Conservation (phyloP, 2,888 invertebrate genomes). For the Parochlus steinenii region DNA sequence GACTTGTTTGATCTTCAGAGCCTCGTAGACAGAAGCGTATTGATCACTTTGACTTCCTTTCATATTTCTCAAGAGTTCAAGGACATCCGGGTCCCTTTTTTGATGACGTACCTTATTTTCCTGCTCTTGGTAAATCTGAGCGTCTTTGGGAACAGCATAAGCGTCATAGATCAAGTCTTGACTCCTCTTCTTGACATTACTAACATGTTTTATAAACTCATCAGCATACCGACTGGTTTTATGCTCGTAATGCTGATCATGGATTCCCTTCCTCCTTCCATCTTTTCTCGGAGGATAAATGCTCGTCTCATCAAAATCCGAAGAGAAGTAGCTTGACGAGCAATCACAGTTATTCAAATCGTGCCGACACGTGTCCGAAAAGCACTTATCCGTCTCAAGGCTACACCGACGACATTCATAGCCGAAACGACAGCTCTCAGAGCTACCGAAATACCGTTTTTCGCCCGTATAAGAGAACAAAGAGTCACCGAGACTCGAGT, state of each 20-base stretch:
- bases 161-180: constrained; percentile 6
- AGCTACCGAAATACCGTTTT: constrained; percentile 28
- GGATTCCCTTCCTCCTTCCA: constrained; percentile 3
- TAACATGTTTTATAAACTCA: constrained; percentile 31
- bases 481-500: constrained; percentile 24
- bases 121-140: too few relatives aligned
- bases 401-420: constrained; percentile 30
- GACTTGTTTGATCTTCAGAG: too few relatives aligned
- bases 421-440: constrained; percentile 28
- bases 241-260: constrained; percentile 1
- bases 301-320: constrained; percentile 29
- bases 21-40: too few relatives aligned
- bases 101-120: too few relatives aligned
- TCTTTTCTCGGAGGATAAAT: constrained; percentile 1
- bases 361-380: constrained; percentile 28
- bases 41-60: too few relatives aligned
- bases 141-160: too few relatives aligned
- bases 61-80: too few relatives aligned
- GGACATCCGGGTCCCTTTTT: too few relatives aligned
- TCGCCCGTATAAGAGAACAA: constrained; percentile 23
- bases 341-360: constrained; percentile 30
- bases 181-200: constrained; percentile 27
- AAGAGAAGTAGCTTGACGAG: constrained; percentile 30
- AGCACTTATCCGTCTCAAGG: constrained; percentile 27
- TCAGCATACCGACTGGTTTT: constrained; percentile 22